A percentile compares a stretch with the other conserved stretches of the same genome.
Conservation (phyloP, 2,113 vertebrate genomes). For the Seriola dumerili region DNA sequence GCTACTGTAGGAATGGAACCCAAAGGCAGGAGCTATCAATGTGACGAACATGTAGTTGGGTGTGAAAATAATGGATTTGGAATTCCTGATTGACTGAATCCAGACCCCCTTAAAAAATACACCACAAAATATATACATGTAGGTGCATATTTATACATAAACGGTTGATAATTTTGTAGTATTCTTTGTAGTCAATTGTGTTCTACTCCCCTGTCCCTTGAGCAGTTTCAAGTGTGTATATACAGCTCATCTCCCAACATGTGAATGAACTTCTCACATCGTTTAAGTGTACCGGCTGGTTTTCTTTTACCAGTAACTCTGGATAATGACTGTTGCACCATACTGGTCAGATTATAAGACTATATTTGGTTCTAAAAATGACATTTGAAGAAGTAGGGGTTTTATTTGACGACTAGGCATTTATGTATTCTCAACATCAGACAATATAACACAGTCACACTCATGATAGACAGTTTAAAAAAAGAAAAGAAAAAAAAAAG, state of each 20-base stretch:
- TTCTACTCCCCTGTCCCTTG: background rate
- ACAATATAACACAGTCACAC: background rate
- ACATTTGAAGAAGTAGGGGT: background rate
- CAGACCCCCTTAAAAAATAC: constrained; percentile 11
- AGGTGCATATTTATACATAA: background rate
- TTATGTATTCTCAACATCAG: background rate
- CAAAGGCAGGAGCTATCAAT: background rate
- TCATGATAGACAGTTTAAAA: too few relatives aligned
- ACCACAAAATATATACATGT: background rate
- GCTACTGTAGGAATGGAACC: background rate
- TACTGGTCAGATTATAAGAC: background rate
- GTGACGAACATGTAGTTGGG: background rate
- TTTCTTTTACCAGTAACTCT: background rate
- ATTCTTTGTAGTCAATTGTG: background rate
- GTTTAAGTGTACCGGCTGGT: background rate
- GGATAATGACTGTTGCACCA: background rate
- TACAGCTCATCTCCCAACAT: background rate
- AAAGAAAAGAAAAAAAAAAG: too few relatives aligned
- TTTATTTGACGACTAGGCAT: background rate
- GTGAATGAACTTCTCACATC: background rate
- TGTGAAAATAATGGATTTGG: background rate
- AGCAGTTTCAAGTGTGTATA: background rate
- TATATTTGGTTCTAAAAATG: background rate
- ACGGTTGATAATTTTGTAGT: background rate
- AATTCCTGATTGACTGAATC: background rate